Percentiles rank a stretch among this genome's conserved stretches.
Conservation (phyloP, 2,113 vertebrate genomes). For the Sinosuthora webbiana region DNA sequence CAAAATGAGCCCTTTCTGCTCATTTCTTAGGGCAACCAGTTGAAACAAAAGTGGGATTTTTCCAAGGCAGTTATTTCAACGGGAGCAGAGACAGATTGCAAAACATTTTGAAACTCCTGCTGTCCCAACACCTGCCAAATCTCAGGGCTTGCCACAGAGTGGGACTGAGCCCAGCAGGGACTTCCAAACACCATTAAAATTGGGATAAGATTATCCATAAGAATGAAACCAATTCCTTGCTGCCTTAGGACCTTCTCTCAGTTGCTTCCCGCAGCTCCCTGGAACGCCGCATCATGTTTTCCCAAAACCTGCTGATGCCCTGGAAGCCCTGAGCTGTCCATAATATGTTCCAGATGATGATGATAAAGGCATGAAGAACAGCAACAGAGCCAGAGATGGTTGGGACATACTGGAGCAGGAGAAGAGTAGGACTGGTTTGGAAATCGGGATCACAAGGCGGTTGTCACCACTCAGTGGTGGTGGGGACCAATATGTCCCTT, state of each 20-base stretch:
- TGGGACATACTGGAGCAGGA: background rate
- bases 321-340: background rate
- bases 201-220: background rate
- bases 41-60: background rate
- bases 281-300: background rate
- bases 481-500: background rate
- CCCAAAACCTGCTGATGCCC: background rate
- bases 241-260: background rate
- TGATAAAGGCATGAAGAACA: background rate
- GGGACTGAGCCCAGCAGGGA: background rate
- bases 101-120: background rate
- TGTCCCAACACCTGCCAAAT: background rate
- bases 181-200: background rate
- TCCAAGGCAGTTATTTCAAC: background rate
- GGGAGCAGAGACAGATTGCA: background rate
- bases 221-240: background rate
- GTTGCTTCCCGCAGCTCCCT: background rate
- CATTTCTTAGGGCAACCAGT: background rate
- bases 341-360: accelerated
- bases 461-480: background rate
- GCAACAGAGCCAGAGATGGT: background rate
- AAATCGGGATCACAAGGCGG: background rate
- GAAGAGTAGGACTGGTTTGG: background rate
- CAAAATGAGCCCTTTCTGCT: background rate
- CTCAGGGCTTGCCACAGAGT: background rate